These are phyloP conservation scores for Lethocerus indicus DNA, from an alignment of 1,140 invertebrate genomes.

Conservation along the genomic window DNA sequence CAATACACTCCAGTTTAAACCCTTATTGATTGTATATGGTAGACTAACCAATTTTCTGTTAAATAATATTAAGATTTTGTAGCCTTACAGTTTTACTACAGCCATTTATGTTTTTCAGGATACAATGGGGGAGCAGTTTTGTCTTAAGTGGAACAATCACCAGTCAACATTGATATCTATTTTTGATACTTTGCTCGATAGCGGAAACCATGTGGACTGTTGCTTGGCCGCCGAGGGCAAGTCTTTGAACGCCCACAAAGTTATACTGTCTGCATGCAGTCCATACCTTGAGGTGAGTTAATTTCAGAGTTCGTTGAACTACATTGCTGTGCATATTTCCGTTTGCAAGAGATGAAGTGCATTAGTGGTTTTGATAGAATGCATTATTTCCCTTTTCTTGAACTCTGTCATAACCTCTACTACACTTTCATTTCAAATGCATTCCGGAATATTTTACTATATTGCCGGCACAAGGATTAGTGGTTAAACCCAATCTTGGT, in stretches of 20 bases:
- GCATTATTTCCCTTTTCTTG: not conserved
- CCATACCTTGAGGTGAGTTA: slow-evolving; percentile 31
- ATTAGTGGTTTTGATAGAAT: not conserved
- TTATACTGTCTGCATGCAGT: slow-evolving; percentile 35
- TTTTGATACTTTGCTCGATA: slow-evolving; percentile 31
- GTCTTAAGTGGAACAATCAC: slow-evolving; percentile 38
- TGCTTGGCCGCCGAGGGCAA: slow-evolving; percentile 35
- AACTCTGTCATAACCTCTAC: not conserved
- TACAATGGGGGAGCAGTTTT: slow-evolving; percentile 32
- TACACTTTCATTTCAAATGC: not conserved
- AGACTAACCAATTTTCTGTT: no score
- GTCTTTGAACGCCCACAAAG: slow-evolving; percentile 34
- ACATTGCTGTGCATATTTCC: not conserved
- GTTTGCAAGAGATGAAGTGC: not conserved
- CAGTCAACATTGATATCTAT: slow-evolving; percentile 32
- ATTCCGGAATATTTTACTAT: not conserved
- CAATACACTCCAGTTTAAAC: no score
- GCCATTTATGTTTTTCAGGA: no score
- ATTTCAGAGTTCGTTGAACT: not conserved
- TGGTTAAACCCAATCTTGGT: no score
- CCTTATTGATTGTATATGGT: no score
- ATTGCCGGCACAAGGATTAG: not conserved
- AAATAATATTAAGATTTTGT: no score
- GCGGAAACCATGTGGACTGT: slow-evolving; percentile 33
- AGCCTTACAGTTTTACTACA: no score